Evolutionary conservation across 2,888 invertebrate species (phyloP).

Genomic region (Megastigmus dorsalis): DNA sequence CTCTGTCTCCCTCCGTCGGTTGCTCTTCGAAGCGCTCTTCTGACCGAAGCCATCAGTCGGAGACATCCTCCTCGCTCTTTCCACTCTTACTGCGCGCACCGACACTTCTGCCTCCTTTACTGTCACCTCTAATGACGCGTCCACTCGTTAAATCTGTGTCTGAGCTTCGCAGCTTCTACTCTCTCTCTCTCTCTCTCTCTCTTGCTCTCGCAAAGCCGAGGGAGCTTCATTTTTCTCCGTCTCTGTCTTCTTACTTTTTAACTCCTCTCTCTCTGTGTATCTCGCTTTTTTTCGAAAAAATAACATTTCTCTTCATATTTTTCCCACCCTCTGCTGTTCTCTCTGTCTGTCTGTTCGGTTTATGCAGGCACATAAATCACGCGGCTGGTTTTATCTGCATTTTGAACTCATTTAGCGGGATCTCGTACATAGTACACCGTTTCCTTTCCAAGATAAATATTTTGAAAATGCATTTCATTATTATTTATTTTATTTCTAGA

Average conservation of each 20-base stretch:
- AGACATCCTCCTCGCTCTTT: conserved; percentile 54
- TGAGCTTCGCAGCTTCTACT: conserved; percentile 52
- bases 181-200: no score
- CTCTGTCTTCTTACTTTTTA: neutral
- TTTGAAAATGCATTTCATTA: no score
- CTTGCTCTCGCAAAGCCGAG: no score
- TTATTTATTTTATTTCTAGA: no score
- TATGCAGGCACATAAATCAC: conserved; percentile 43
- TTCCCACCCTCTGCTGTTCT: neutral
- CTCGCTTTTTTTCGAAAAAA: neutral
- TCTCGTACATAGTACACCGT: neutral
- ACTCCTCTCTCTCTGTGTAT: neutral
- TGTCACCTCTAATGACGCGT: conserved; percentile 67
- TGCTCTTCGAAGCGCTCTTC: conserved; percentile 55
- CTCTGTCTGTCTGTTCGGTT: conserved; percentile 4
- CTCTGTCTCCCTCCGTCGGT: conserved; percentile 31
- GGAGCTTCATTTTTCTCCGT: conserved; percentile 3
- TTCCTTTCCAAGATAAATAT: no score
- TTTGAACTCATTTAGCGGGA: conserved; percentile 28
- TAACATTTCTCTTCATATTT: neutral
- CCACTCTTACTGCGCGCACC: conserved; percentile 9
- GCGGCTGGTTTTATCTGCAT: conserved; percentile 14
- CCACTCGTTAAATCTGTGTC: conserved; percentile 70
- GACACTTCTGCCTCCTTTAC: conserved; percentile 52
- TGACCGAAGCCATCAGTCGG: conserved; percentile 56